Conservation (phyloP, 2,113 vertebrate species). For the Chloebia gouldiae region DNA sequence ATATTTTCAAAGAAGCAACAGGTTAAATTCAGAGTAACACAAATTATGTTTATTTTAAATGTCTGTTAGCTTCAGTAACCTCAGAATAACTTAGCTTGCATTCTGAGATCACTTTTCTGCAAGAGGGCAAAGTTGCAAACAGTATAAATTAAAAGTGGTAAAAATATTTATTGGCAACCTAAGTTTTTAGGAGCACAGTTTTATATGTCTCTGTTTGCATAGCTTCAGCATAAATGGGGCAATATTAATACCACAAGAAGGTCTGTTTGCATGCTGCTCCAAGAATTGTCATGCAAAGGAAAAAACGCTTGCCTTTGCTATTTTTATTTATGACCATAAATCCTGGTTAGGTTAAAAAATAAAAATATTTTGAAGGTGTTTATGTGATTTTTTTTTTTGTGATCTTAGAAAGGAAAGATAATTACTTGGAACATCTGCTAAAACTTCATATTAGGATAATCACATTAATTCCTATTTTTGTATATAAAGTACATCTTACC, state of each 20-base stretch:
- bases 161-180: constrained; percentile 48
- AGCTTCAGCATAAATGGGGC: constrained; percentile 41
- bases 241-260: constrained; percentile 67
- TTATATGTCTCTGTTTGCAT: constrained; percentile 71
- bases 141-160: constrained; percentile 22
- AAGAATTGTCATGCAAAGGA: constrained; percentile 61
- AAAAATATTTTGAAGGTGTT: background rate
- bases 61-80: background rate
- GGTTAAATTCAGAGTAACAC: background rate
- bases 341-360: background rate
- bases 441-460: background rate
- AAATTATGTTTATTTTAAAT: background rate
- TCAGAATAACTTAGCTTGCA: background rate
- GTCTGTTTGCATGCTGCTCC: constrained; percentile 61
- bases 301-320: background rate
- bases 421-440: background rate
- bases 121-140: background rate
- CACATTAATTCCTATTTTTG: background rate
- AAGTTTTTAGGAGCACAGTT: constrained; percentile 55
- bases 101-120: background rate
- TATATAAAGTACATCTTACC: background rate
- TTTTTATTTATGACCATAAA: constrained; percentile 12
- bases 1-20: background rate
- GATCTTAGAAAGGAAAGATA: background rate
- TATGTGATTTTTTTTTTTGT: background rate